Percentiles rank a stretch among this genome's conserved stretches.
These are phyloP conservation scores for Cyanoderma ruficeps DNA, from an alignment of 2,113 vertebrate genomes.

Conservation along the genomic window DNA sequence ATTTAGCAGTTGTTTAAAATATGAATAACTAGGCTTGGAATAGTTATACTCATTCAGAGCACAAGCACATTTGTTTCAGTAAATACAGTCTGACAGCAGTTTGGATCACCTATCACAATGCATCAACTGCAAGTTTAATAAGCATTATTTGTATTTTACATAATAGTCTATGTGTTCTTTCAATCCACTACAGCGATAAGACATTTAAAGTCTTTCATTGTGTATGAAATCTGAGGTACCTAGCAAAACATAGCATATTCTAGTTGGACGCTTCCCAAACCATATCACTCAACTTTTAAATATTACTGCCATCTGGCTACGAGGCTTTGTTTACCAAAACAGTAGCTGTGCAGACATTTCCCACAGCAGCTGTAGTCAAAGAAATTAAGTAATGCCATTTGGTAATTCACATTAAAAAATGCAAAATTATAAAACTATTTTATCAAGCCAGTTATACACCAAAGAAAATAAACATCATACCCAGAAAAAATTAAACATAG, in stretches of 20 bases:
- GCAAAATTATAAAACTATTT: neutral
- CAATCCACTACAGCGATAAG: conserved; percentile 50
- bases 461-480: neutral
- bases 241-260: conserved; percentile 61
- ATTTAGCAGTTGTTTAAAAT: conserved; percentile 63
- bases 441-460: neutral
- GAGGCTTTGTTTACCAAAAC: conserved; percentile 72
- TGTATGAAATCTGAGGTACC: conserved; percentile 54
- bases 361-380: conserved; percentile 48
- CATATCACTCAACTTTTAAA: conserved; percentile 46
- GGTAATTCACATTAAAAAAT: neutral
- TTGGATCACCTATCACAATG: conserved; percentile 64
- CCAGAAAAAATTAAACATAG: neutral
- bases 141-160: conserved; percentile 64
- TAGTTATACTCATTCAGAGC: conserved; percentile 43
- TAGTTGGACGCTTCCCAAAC: conserved; percentile 55
- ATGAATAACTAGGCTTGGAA: conserved; percentile 43
- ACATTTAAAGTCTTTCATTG: conserved; percentile 48
- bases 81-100: conserved; percentile 63
- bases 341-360: conserved; percentile 68
- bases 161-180: conserved; percentile 55
- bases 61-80: conserved; percentile 57
- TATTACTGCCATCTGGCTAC: conserved; percentile 73
- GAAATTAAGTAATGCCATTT: conserved; percentile 49
- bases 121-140: conserved; percentile 65